These are phyloP conservation scores for Botia kubotai DNA, from an alignment of 2,797 vertebrate genomes.

Conservation along the genomic window DNA sequence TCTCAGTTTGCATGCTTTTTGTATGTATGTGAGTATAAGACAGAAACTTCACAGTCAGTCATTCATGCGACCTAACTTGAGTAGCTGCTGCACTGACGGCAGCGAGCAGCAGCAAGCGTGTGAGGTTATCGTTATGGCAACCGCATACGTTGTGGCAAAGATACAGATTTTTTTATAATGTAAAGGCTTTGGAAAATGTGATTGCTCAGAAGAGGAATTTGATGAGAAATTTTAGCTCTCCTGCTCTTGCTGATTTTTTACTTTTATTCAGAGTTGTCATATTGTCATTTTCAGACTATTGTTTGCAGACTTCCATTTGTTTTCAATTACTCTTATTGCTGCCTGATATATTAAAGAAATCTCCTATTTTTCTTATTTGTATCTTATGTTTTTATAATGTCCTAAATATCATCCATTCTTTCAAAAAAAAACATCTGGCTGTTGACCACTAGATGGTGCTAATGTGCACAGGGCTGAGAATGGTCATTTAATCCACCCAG, in stretches of 20 bases:
- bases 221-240: too few species aligned
- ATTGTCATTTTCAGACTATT: too few species aligned
- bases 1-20: neutral
- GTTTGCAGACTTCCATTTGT: too few species aligned
- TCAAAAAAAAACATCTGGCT: neutral
- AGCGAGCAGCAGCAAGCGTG: constrained; percentile 13
- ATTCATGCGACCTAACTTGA: constrained; percentile 26
- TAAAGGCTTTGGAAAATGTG: neutral
- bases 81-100: neutral
- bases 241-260: too few species aligned
- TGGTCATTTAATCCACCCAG: neutral
- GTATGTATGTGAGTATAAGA: neutral
- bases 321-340: too few species aligned
- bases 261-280: too few species aligned
- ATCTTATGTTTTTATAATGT: neutral
- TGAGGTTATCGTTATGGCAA: constrained; percentile 29
- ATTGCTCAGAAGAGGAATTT: too few species aligned
- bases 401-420: neutral
- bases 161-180: neutral
- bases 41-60: neutral
- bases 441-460: constrained; percentile 25
- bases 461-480: neutral
- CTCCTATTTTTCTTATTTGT: too few species aligned
- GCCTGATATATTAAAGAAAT: too few species aligned
- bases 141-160: neutral